These are phyloP conservation scores for Agonum fuliginosum DNA, from an alignment of 2,888 invertebrate genomes.

Conservation along the genomic window DNA sequence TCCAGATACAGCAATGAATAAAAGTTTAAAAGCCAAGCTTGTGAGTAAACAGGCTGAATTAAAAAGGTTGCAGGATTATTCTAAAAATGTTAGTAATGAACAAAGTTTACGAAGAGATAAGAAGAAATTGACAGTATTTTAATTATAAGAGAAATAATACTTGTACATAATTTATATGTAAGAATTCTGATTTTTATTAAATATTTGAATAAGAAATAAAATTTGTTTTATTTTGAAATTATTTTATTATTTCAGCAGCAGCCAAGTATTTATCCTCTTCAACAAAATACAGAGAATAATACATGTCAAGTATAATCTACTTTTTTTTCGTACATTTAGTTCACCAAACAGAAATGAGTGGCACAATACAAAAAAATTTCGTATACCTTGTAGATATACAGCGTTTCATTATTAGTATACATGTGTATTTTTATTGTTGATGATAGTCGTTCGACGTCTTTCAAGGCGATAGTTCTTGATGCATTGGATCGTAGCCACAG, in stretches of 20 bases:
- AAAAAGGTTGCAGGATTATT: slow-evolving; percentile 76
- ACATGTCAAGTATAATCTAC: slow-evolving; percentile 48
- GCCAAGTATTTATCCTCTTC: slow-evolving; percentile 52
- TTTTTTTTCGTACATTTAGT: slow-evolving; percentile 50
- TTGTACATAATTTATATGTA: slow-evolving; percentile 50
- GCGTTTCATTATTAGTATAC: slow-evolving; percentile 57
- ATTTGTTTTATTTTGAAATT: slow-evolving; percentile 45
- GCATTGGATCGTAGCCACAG: slow-evolving; percentile 95
- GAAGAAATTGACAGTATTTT: slow-evolving; percentile 86
- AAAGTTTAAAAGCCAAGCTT: slow-evolving; percentile 78
- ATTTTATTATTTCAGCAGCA: slow-evolving; percentile 52
- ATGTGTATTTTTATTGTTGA: slow-evolving; percentile 56
- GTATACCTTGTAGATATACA: slow-evolving; percentile 58
- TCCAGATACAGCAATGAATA: slow-evolving; percentile 77
- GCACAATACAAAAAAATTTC: slow-evolving; percentile 59
- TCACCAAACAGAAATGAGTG: slow-evolving; percentile 59
- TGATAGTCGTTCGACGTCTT: slow-evolving; percentile 29
- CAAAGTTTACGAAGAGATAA: slow-evolving; percentile 83
- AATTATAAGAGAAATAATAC: slow-evolving; percentile 65
- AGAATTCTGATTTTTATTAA: slow-evolving; percentile 34
- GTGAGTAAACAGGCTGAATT: slow-evolving; percentile 79
- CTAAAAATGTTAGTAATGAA: slow-evolving; percentile 80
- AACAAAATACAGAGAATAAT: slow-evolving; percentile 55
- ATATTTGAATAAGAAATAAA: slow-evolving; percentile 9
- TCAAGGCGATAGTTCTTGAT: slow-evolving; percentile 86